A percentile compares a stretch with the other conserved stretches of the same genome.
Evolutionary conservation across 2,888 invertebrate species (phyloP).

Genomic region (Microdon myrmicae): DNA sequence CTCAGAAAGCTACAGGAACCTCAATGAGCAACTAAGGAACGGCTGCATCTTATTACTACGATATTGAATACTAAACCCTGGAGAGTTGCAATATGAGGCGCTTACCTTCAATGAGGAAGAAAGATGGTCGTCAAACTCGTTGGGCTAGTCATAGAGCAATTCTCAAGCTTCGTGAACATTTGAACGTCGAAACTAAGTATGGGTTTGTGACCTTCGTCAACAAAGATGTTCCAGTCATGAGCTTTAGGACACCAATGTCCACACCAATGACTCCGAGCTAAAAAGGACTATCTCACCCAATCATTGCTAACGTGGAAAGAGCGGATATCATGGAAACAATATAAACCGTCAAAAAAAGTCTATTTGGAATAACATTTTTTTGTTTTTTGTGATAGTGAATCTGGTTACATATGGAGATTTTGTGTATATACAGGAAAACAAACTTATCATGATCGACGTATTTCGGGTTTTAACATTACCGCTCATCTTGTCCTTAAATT

Average conservation of each 20-base stretch:
- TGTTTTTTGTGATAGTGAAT: too few species aligned
- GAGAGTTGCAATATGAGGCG: slow-evolving; percentile 75
- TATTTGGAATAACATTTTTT: too few species aligned
- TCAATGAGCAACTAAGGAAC: slow-evolving; percentile 87
- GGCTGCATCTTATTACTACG: slow-evolving; percentile 87
- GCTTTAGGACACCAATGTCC: slow-evolving; percentile 61
- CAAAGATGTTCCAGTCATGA: slow-evolving; percentile 75
- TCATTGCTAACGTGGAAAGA: too few species aligned
- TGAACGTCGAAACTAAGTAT: slow-evolving; percentile 81
- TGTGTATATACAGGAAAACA: too few species aligned
- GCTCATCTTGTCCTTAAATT: too few species aligned
- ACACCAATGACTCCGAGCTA: slow-evolving; percentile 59
- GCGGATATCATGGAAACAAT: too few species aligned
- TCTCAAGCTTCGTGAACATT: slow-evolving; percentile 71
- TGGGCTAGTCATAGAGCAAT: slow-evolving; percentile 82
- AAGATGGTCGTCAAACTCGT: slow-evolving; percentile 60
- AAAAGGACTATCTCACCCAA: slow-evolving; percentile 55
- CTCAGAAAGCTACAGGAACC: slow-evolving; percentile 80
- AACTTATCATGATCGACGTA: too few species aligned
- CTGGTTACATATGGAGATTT: too few species aligned
- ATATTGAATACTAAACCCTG: slow-evolving; percentile 74
- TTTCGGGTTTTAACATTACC: too few species aligned
- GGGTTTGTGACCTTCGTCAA: slow-evolving; percentile 87
- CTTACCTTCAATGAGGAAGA: slow-evolving; percentile 77
- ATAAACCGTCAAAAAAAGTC: too few species aligned